These are phyloP conservation scores for Saguinus midas DNA, from an alignment of 2,113 vertebrate genomes.

Conservation along the genomic window DNA sequence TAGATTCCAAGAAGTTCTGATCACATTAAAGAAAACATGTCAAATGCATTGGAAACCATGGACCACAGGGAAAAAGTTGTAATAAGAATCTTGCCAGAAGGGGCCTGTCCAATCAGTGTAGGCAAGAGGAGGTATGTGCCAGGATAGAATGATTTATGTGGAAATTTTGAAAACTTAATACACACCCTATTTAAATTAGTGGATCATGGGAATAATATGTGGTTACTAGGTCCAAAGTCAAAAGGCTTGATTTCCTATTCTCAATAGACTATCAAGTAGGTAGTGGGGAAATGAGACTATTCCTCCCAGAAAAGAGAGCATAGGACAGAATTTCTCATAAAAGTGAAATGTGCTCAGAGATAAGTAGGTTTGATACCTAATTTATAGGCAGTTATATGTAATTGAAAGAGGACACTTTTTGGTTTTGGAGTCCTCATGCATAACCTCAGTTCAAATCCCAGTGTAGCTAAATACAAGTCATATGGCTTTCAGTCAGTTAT, in stretches of 20 bases:
- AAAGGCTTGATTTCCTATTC: constrained; percentile 39
- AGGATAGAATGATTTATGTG: constrained; percentile 61
- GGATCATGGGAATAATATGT: constrained; percentile 16
- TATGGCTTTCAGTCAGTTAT: neutral
- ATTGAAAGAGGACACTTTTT: neutral
- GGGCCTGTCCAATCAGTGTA: constrained; percentile 35
- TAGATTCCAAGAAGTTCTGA: constrained; percentile 44
- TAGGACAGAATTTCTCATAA: neutral
- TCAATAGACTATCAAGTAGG: constrained; percentile 13
- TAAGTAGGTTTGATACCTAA: neutral
- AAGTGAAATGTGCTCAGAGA: neutral
- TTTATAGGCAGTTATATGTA: neutral
- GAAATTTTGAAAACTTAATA: constrained; percentile 60
- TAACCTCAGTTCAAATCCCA: neutral
- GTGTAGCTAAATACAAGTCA: neutral
- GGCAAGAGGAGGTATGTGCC: neutral
- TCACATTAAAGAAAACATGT: constrained; percentile 64
- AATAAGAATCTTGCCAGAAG: constrained; percentile 42
- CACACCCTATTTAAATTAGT: constrained; percentile 31
- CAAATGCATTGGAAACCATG: constrained; percentile 47
- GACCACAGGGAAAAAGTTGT: neutral
- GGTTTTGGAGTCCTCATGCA: neutral
- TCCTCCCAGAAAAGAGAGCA: neutral
- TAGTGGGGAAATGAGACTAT: constrained; percentile 17
- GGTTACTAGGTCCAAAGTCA: neutral